These are phyloP conservation scores for Lota lota DNA, from an alignment of 2,113 vertebrate genomes.

Conservation along the genomic window DNA sequence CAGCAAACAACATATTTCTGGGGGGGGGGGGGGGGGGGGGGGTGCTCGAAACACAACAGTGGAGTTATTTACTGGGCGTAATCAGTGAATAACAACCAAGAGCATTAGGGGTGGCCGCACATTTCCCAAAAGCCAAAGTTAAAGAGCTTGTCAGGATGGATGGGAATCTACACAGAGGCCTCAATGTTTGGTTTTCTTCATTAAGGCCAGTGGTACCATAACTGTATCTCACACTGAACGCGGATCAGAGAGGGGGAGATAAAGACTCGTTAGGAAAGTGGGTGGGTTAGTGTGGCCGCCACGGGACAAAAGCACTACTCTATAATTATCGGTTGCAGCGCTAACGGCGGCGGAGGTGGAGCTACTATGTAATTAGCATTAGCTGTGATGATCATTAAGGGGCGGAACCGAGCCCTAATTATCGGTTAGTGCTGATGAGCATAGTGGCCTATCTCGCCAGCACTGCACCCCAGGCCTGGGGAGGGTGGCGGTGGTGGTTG, in stretches of 20 bases:
- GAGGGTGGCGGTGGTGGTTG: constrained; percentile 12
- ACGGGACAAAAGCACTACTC: constrained; percentile 35
- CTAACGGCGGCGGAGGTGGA: constrained; percentile 63
- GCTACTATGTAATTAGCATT: constrained; percentile 67
- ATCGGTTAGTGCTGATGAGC: constrained; percentile 66
- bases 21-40: no score
- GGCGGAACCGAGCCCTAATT: constrained; percentile 69
- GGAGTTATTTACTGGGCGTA: constrained; percentile 58
- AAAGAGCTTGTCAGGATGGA: no score
- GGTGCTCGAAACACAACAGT: constrained; percentile 24
- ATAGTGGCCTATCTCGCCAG: constrained; percentile 44
- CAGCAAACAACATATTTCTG: constrained; percentile 37
- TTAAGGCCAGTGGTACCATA: no score
- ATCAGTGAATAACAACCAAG: constrained; percentile 64
- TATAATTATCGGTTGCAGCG: constrained; percentile 58
- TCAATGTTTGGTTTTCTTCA: no score
- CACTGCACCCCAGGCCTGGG: constrained; percentile 41
- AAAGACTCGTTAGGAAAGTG: constrained; percentile 43
- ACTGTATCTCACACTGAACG: no score
- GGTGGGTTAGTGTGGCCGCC: constrained; percentile 34
- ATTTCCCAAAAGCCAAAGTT: constrained; percentile 39
- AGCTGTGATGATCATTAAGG: constrained; percentile 71
- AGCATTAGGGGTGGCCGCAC: constrained; percentile 39
- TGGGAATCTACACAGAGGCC: no score
- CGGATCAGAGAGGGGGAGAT: background rate